Conservation (phyloP, 1,140 invertebrate species). For the Stenopsyche tienmushanensis region DNA sequence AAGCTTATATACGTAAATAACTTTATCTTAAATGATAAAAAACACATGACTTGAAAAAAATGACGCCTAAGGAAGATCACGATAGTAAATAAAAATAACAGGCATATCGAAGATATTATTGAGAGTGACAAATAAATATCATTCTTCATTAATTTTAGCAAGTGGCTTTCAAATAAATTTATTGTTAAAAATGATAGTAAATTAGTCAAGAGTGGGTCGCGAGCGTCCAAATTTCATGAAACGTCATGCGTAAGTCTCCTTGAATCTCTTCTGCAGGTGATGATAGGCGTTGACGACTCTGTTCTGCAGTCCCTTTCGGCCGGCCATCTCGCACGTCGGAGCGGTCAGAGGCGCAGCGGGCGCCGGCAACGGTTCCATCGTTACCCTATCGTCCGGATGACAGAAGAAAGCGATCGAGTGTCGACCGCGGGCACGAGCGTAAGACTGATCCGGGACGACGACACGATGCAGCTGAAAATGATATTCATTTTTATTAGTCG, state of each 20-base stretch:
- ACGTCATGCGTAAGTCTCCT: slow-evolving; percentile 66
- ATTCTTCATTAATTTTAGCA: no score
- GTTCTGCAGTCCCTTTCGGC: slow-evolving; percentile 50
- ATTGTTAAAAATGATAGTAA: no score
- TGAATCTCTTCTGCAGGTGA: slow-evolving; percentile 67
- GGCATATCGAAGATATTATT: no score
- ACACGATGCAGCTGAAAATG: slow-evolving; percentile 67
- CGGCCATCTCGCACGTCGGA: slow-evolving; percentile 45
- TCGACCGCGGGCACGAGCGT: slow-evolving; percentile 59
- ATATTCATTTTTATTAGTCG: neutral
- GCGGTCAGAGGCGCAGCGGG: slow-evolving; percentile 45
- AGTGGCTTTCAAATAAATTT: no score
- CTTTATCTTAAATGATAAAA: no score
- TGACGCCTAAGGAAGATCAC: no score
- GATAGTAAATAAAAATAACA: no score
- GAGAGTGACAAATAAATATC: no score
- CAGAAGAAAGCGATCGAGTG: slow-evolving; percentile 78
- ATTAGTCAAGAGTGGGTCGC: no score
- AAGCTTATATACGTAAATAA: no score
- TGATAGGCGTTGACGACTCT: slow-evolving; percentile 68
- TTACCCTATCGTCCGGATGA: slow-evolving; percentile 65
- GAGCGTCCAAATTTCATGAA: no score
- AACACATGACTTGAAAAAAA: no score
- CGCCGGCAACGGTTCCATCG: slow-evolving; percentile 59
- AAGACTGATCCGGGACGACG: slow-evolving; percentile 65